These are phyloP conservation scores for Lithophane leautieri DNA, from an alignment of 2,888 invertebrate species.

Conservation along the genomic window DNA sequence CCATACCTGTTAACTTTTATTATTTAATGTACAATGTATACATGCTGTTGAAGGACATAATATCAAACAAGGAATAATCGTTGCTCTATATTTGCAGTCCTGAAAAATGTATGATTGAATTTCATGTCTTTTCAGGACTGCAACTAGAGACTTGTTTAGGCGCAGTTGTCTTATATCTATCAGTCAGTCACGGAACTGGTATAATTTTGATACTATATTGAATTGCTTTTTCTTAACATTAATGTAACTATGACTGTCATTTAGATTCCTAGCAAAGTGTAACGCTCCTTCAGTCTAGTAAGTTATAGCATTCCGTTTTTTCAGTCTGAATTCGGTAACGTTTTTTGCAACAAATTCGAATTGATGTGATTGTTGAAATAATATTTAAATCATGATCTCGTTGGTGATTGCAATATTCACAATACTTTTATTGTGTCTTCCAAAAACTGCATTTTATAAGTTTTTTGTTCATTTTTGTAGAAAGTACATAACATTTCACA, in stretches of 20 bases:
- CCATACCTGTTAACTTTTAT: no score
- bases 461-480: constrained; percentile 39
- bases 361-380: constrained; percentile 57
- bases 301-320: constrained; percentile 37
- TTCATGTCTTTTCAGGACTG: background rate
- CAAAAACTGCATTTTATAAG: constrained; percentile 32
- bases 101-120: background rate
- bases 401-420: constrained; percentile 54
- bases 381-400: constrained; percentile 58
- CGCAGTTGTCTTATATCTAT: background rate
- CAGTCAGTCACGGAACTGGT: background rate
- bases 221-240: constrained; percentile 13
- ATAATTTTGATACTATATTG: no score
- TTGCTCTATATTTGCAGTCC: background rate
- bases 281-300: constrained; percentile 21
- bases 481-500: constrained; percentile 54
- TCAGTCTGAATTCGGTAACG: constrained; percentile 18
- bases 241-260: constrained; percentile 9
- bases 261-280: constrained; percentile 42
- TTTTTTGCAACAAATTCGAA: constrained; percentile 52
- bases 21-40: no score
- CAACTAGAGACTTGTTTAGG: no score
- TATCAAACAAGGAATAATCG: no score
- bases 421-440: constrained; percentile 44
- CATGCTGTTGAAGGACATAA: background rate